Conservation (phyloP, 2,888 invertebrate genomes). For the Tenthredo notha region DNA sequence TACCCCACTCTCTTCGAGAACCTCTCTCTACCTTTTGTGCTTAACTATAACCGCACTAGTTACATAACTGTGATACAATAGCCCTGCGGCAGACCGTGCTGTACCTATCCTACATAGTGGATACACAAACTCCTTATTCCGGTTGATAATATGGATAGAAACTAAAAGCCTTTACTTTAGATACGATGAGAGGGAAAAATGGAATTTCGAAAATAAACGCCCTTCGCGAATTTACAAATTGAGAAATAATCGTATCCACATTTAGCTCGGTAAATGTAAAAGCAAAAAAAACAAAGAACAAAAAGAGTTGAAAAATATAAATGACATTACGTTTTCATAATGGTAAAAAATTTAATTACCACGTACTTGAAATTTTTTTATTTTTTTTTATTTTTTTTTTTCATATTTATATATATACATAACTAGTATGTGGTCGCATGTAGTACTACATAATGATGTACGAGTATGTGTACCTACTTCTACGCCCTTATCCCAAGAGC, state of each 20-base stretch:
- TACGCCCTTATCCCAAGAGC: background rate
- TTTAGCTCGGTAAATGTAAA: background rate
- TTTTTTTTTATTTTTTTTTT: background rate
- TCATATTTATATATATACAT: background rate
- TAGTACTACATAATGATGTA: background rate
- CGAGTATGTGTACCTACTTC: background rate
- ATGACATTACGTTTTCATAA: background rate
- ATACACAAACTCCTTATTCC: conserved; percentile 2
- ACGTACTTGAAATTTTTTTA: background rate
- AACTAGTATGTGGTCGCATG: background rate
- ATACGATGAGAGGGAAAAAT: background rate
- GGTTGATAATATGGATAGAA: background rate
- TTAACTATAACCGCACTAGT: background rate
- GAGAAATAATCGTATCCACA: background rate
- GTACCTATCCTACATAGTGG: background rate
- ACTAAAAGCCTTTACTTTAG: background rate
- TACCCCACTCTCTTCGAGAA: background rate
- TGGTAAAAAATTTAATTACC: conserved; percentile 7
- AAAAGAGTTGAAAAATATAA: background rate
- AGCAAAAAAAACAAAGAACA: background rate
- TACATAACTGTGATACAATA: conserved; percentile 29
- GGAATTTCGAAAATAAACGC: background rate
- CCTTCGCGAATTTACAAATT: background rate
- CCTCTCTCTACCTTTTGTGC: background rate
- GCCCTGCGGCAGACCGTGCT: background rate